Evolutionary conservation across 2,113 vertebrate species (phyloP).

Genomic region (Dissostichus mawsoni): DNA sequence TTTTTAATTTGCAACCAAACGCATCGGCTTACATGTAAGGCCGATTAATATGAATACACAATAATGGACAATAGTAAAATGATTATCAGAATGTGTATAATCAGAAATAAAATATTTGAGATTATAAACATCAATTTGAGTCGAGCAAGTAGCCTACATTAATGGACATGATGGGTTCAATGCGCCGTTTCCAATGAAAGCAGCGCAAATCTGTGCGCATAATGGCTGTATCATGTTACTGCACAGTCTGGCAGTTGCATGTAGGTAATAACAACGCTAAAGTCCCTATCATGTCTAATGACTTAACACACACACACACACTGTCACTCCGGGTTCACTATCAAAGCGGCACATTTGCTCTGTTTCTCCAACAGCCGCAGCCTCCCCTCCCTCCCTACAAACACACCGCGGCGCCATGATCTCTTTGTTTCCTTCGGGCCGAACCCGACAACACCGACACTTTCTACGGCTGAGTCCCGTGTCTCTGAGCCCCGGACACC

Average conservation of each 20-base stretch:
- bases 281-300: background rate
- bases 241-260: background rate
- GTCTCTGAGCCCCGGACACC: constrained; percentile 85
- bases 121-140: background rate
- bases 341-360: constrained; percentile 6
- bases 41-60: background rate
- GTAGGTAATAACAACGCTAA: background rate
- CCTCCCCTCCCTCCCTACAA: constrained; percentile 81
- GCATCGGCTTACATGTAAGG: background rate
- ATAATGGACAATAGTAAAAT: too few relatives aligned
- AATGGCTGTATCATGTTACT: accelerated
- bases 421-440: constrained; percentile 84
- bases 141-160: background rate
- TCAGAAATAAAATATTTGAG: accelerated
- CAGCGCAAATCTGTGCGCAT: constrained; percentile 31
- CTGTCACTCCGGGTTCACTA: background rate
- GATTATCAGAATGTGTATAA: too few relatives aligned
- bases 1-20: constrained; percentile 12
- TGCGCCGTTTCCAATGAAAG: constrained; percentile 21
- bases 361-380: constrained; percentile 66
- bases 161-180: background rate
- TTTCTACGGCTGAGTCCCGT: constrained; percentile 73
- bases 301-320: background rate
- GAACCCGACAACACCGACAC: constrained; percentile 75
- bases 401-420: constrained; percentile 86